A percentile compares a stretch with the other conserved stretches of the same genome.
phyloP scores from a whole-genome alignment of 2,797 vertebrate species.

The Sebastes nivosus region DNA sequence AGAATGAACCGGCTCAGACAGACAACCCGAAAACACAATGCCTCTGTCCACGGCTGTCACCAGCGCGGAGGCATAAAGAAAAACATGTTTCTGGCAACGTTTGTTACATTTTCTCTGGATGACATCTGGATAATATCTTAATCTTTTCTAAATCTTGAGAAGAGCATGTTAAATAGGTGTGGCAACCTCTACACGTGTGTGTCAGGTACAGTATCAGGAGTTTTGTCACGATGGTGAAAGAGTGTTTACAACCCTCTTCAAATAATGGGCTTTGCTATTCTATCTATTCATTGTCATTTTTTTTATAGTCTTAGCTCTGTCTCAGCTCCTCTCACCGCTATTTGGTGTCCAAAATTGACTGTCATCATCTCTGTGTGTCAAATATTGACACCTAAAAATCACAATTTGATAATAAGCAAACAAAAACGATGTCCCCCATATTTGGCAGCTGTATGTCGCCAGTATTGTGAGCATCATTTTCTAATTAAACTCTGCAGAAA shows the following conservation, averaged over 20 bases:
- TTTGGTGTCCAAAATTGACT: background rate
- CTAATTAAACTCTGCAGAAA: background rate
- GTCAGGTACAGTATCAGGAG: background rate
- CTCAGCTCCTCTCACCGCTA: background rate
- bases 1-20: too few relatives aligned
- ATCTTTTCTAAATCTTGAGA: background rate
- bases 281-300: background rate
- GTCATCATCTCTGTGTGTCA: background rate
- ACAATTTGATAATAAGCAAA: background rate
- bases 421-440: background rate
- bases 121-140: background rate
- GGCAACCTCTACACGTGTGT: background rate
- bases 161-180: background rate
- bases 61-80: background rate
- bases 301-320: background rate
- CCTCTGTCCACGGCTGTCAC: too few relatives aligned
- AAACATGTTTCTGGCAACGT: background rate
- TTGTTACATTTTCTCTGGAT: background rate
- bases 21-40: too few relatives aligned
- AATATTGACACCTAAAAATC: background rate
- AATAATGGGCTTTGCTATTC: background rate
- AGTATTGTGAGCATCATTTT: background rate
- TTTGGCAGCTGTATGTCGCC: background rate
- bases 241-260: background rate
- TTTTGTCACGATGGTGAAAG: background rate